Evolutionary conservation across 2,888 invertebrate species (phyloP).

Genomic region (Tachina grossa): DNA sequence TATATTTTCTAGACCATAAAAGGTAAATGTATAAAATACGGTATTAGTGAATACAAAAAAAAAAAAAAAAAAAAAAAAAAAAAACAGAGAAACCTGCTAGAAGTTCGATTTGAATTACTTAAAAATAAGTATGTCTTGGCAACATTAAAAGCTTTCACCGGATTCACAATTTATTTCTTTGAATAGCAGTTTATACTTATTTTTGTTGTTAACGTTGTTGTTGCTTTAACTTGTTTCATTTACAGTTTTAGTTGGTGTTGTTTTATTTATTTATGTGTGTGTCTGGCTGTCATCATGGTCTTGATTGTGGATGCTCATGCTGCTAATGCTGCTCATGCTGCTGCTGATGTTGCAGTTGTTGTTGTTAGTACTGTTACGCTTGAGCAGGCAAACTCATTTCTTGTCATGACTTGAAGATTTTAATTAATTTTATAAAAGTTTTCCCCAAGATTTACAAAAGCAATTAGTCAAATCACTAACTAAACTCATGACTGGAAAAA

Average conservation of each 20-base stretch:
- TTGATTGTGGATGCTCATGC: neutral
- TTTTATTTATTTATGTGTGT: constrained; percentile 34
- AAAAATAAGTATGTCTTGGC: neutral
- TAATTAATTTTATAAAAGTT: constrained; percentile 71
- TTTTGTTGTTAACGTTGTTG: neutral
- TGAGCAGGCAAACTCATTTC: constrained; percentile 69
- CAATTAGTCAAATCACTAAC: constrained; percentile 71
- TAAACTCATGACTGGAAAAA: constrained; percentile 60
- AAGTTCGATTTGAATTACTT: neutral
- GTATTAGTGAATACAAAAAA: neutral
- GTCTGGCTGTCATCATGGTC: constrained; percentile 25
- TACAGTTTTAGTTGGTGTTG: constrained; percentile 32
- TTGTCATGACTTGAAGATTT: constrained; percentile 71
- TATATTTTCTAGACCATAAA: neutral
- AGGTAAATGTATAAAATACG: neutral
- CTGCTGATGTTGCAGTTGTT: constrained; percentile 11
- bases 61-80: too few species aligned
- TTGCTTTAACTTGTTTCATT: constrained; percentile 15
- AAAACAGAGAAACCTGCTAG: neutral
- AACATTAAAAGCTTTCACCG: neutral
- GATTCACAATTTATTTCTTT: neutral
- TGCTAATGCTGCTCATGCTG: constrained; percentile 9
- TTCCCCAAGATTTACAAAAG: constrained; percentile 68
- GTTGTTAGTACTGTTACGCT: constrained; percentile 56
- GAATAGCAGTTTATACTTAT: neutral